These are phyloP conservation scores for Siphlonurus alternatus DNA, from an alignment of 2,888 invertebrate genomes.

Conservation along the genomic window DNA sequence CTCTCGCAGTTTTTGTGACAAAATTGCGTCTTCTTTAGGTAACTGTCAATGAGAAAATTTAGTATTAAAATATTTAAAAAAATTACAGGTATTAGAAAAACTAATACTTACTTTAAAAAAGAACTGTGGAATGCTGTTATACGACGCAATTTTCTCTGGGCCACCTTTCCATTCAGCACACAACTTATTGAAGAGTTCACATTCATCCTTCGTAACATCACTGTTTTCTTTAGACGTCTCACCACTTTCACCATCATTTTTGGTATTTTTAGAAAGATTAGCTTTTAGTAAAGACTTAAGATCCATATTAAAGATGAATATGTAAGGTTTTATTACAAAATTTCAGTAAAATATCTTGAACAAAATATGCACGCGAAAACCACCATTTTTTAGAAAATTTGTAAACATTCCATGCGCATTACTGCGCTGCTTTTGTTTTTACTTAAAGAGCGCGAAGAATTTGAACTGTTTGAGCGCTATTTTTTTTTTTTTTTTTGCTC, in stretches of 20 bases:
- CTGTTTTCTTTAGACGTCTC: not conserved
- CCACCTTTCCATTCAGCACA: conserved; percentile 28
- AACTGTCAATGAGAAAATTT: conserved; percentile 26
- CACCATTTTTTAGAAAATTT: too few species aligned
- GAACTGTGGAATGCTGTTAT: conserved; percentile 11
- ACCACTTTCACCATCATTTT: too few species aligned
- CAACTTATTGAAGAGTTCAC: conserved; percentile 35
- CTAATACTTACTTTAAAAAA: conserved; percentile 30
- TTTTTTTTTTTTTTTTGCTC: too few species aligned
- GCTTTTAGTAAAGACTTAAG: not conserved
- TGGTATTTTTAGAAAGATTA: not conserved
- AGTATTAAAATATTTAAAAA: not conserved
- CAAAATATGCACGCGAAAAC: too few species aligned
- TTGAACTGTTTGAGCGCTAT: too few species aligned
- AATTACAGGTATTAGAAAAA: not conserved
- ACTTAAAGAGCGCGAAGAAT: too few species aligned
- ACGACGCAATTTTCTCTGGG: not conserved
- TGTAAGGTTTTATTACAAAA: too few species aligned
- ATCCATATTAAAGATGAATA: not conserved
- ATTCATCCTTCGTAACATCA: conserved; percentile 26
- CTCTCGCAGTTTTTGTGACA: conserved; percentile 68
- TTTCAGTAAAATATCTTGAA: too few species aligned
- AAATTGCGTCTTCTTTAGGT: conserved; percentile 56
- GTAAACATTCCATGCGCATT: too few species aligned
- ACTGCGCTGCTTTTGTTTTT: too few species aligned